A percentile compares a stretch with the other conserved stretches of the same genome.
phyloP scores from a whole-genome alignment of 2,113 vertebrate genomes.

The Grallaria varia region DNA sequence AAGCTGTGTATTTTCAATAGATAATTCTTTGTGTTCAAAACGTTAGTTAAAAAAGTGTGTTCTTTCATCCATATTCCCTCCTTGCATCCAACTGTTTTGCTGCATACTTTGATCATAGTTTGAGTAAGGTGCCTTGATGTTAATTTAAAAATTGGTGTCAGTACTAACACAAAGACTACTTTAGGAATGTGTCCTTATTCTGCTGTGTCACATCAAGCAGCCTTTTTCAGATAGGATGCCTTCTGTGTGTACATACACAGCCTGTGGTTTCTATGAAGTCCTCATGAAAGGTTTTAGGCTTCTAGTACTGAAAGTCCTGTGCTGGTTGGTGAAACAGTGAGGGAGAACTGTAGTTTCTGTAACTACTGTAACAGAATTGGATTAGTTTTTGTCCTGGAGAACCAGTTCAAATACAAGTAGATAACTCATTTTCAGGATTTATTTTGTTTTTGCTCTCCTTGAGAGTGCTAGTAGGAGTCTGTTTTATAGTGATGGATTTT shows the following conservation, averaged over 20 bases:
- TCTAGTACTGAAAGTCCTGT: background rate
- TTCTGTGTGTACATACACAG: rapidly evolving
- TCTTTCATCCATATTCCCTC: background rate
- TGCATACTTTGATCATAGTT: background rate
- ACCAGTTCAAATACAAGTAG: background rate
- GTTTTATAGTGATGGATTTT: background rate
- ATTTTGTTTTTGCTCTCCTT: background rate
- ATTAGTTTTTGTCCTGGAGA: background rate
- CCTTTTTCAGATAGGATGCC: background rate
- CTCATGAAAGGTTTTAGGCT: background rate
- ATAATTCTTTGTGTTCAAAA: background rate
- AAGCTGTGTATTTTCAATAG: background rate
- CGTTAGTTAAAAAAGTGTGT: background rate
- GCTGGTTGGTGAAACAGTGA: background rate
- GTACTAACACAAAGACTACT: background rate
- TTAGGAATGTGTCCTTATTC: rapidly evolving
- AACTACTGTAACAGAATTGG: background rate
- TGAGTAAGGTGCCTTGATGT: background rate
- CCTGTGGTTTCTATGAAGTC: background rate
- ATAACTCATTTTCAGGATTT: background rate
- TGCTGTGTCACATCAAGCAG: background rate
- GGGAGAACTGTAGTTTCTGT: background rate
- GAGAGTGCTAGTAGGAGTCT: background rate
- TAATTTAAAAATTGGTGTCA: background rate
- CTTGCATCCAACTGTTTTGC: background rate